Evolutionary conservation across 2,888 invertebrate genomes (phyloP).

Genomic region (Xanthorhoe designata): DNA sequence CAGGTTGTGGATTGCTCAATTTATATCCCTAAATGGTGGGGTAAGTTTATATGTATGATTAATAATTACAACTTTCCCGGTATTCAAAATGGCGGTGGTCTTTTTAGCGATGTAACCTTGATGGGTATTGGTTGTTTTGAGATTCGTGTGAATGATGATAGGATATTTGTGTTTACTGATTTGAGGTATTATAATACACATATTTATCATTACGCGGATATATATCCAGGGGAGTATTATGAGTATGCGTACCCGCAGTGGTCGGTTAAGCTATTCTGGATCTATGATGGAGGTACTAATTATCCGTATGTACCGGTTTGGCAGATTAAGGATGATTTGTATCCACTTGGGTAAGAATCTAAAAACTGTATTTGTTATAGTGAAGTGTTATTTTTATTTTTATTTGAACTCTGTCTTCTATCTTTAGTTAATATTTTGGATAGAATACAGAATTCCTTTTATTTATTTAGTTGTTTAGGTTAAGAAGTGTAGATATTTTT

Average conservation of each 20-base stretch:
- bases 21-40: constrained; percentile 68
- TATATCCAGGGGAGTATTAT: constrained; percentile 57
- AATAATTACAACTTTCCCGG: constrained; percentile 51
- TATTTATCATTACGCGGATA: constrained; percentile 46
- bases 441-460: too few relatives aligned
- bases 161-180: constrained; percentile 65
- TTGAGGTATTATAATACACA: constrained; percentile 57
- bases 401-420: too few relatives aligned
- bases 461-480: too few relatives aligned
- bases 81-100: constrained; percentile 59
- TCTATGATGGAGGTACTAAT: constrained; percentile 16
- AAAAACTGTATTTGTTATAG: too few relatives aligned
- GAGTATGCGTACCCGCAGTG: constrained; percentile 69
- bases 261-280: constrained; percentile 31
- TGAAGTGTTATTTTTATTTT: too few relatives aligned
- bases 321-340: constrained; percentile 35
- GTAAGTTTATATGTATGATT: constrained; percentile 65
- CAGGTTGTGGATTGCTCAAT: constrained; percentile 56
- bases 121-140: constrained; percentile 65
- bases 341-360: constrained; percentile 42
- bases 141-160: constrained; percentile 64
- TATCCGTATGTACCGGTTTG: constrained; percentile 33
- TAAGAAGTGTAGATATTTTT: too few relatives aligned
- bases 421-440: too few relatives aligned
- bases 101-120: constrained; percentile 36